Evolutionary conservation across 1,140 invertebrate species (phyloP).

Genomic region (Drosophila grimshawi): DNA sequence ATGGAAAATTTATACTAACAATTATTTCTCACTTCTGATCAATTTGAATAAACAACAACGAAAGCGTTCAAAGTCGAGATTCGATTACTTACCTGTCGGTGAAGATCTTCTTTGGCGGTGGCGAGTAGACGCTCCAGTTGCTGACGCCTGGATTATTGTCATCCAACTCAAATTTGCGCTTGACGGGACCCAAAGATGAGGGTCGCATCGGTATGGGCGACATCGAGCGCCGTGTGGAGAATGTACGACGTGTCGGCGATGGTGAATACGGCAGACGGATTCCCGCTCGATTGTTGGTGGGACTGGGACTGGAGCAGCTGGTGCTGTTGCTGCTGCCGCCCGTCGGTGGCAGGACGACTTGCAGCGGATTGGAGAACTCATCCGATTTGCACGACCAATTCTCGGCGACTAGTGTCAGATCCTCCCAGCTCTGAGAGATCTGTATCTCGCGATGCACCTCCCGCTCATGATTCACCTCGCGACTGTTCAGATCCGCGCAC

Average conservation of each 20-base stretch:
- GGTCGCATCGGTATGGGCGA: constrained; percentile 93
- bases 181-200: constrained; percentile 89
- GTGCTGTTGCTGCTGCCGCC: constrained; percentile 47
- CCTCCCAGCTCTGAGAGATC: constrained; percentile 96
- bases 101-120: constrained; percentile 82
- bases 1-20: too few relatives aligned
- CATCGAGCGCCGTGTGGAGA: constrained; percentile 91
- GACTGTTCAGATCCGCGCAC: constrained; percentile 91
- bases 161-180: constrained; percentile 92
- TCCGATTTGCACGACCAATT: constrained; percentile 85
- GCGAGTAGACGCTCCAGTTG: constrained; percentile 81
- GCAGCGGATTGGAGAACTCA: constrained; percentile 85
- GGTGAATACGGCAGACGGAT: constrained; percentile 88
- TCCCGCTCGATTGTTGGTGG: constrained; percentile 73
- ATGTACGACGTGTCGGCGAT: constrained; percentile 92
- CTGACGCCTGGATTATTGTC: constrained; percentile 84
- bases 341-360: constrained; percentile 68
- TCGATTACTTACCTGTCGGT: constrained; percentile 70
- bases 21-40: not conserved
- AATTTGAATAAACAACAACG: too few relatives aligned
- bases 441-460: constrained; percentile 94
- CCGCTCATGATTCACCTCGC: constrained; percentile 95
- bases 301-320: constrained; percentile 80
- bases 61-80: not conserved
- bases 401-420: constrained; percentile 91